Percentiles rank a stretch among this genome's conserved stretches.
phyloP scores from a whole-genome alignment of 64 coral and sea anemone species.

The Platygyra sinensis region DNA sequence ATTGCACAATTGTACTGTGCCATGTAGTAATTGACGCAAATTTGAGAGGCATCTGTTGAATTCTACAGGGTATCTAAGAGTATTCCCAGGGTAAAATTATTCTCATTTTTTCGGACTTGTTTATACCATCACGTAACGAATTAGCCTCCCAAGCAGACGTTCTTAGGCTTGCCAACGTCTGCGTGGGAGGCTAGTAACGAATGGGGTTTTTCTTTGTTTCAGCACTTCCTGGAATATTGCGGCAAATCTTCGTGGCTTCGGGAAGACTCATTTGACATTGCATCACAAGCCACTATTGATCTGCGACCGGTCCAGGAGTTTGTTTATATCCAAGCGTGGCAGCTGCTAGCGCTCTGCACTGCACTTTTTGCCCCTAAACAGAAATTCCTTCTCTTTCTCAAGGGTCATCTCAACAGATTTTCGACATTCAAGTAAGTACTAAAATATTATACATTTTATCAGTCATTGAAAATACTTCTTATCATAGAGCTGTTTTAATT shows the following conservation, averaged over 20 bases:
- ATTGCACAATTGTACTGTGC: no score
- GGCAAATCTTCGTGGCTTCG: conserved; percentile 85
- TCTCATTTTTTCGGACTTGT: not conserved
- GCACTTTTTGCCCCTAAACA: conserved; percentile 87
- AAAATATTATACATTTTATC: no score
- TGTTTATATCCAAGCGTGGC: conserved; percentile 94
- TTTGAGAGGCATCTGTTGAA: no score
- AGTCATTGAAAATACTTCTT: no score
- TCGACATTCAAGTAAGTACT: conserved; percentile 83
- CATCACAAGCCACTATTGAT: conserved; percentile 85
- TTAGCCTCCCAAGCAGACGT: no score
- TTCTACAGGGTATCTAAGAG: no score
- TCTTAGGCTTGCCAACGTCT: no score
- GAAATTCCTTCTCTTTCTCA: conserved; percentile 82
- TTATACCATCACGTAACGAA: not conserved
- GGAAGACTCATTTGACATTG: conserved; percentile 49
- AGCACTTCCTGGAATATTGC: conserved; percentile 78
- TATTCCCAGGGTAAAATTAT: no score
- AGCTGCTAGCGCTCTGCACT: conserved; percentile 74
- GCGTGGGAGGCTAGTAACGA: no score
- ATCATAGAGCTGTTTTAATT: no score
- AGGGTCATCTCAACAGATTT: conserved; percentile 77
- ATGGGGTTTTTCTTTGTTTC: not conserved
- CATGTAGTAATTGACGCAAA: no score
- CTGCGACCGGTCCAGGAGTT: conserved; percentile 89